phyloP scores from a whole-genome alignment of 2,888 invertebrate genomes.

The Drosophila longiperda region DNA sequence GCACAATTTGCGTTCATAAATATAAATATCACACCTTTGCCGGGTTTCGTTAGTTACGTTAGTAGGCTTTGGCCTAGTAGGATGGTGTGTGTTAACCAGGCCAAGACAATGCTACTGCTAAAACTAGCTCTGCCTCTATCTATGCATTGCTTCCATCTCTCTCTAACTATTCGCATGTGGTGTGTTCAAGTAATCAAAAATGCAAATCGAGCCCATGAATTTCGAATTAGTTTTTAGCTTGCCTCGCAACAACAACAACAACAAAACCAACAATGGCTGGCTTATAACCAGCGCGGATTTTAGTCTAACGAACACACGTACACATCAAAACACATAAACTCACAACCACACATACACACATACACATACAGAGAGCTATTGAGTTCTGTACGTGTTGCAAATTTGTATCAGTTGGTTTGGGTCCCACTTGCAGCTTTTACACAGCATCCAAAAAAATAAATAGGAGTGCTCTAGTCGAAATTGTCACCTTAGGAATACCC shows the following conservation, averaged over 20 bases:
- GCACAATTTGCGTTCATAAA: constrained; percentile 72
- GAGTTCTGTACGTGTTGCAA: constrained; percentile 71
- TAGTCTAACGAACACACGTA: constrained; percentile 79
- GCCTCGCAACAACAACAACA: constrained; percentile 42
- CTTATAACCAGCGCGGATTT: constrained; percentile 71
- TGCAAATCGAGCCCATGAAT: constrained; percentile 84
- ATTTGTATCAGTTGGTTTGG: constrained; percentile 76
- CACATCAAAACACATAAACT: constrained; percentile 24
- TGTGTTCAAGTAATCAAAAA: constrained; percentile 84
- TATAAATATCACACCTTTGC: constrained; percentile 76
- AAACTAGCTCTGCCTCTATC: constrained; percentile 33
- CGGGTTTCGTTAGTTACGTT: constrained; percentile 35
- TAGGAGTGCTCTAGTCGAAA: neutral
- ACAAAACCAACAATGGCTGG: constrained; percentile 38
- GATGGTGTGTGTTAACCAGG: constrained; percentile 24
- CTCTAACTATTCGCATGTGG: constrained; percentile 26
- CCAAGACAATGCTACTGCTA: constrained; percentile 56
- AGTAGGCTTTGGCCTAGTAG: constrained; percentile 14
- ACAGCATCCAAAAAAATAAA: constrained; percentile 11
- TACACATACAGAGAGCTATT: constrained; percentile 17
- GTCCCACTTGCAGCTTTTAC: constrained; percentile 54
- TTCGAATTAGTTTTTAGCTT: constrained; percentile 81
- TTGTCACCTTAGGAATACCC: neutral
- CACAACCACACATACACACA: constrained; percentile 17
- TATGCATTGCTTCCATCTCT: too few species aligned